Conservation (phyloP, 1,140 invertebrate genomes). For the Hesperophylax magnus region DNA sequence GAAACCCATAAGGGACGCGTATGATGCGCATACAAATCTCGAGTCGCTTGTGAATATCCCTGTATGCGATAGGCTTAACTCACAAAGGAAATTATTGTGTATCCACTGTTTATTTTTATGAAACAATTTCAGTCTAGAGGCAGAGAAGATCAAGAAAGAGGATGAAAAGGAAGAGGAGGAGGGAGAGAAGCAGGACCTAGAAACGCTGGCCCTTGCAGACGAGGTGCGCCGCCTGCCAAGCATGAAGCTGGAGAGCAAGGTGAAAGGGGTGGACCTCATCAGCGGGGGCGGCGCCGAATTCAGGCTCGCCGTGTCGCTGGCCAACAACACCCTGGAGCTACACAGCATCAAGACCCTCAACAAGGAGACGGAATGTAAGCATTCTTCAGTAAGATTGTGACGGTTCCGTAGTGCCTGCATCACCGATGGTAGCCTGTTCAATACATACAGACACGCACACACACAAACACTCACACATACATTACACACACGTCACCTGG, state of each 20-base stretch:
- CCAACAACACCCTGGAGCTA: conserved; percentile 80
- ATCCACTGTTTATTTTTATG: too few species aligned
- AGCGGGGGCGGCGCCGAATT: conserved; percentile 79
- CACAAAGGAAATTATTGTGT: too few species aligned
- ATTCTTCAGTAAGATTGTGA: neutral
- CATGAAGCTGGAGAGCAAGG: conserved; percentile 78
- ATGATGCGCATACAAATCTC: too few species aligned
- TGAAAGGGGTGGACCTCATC: conserved; percentile 79
- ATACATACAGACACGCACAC: too few species aligned
- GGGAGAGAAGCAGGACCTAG: conserved; percentile 53
- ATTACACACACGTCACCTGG: too few species aligned
- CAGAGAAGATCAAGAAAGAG: conserved; percentile 64
- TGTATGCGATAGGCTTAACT: too few species aligned
- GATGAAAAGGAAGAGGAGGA: conserved; percentile 58
- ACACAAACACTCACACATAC: too few species aligned
- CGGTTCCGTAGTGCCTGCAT: too few species aligned
- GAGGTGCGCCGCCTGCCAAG: conserved; percentile 80
- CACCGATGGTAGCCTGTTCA: too few species aligned
- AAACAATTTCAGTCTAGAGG: conserved; percentile 18
- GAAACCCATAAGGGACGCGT: too few species aligned
- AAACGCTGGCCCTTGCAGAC: conserved; percentile 75
- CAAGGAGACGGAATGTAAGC: conserved; percentile 71
- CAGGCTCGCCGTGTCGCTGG: conserved; percentile 75
- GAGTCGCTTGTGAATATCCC: too few species aligned
- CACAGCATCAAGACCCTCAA: conserved; percentile 72